Evolutionary conservation across 2,888 invertebrate genomes (phyloP).

Genomic region (Sclerodermus sp.): DNA sequence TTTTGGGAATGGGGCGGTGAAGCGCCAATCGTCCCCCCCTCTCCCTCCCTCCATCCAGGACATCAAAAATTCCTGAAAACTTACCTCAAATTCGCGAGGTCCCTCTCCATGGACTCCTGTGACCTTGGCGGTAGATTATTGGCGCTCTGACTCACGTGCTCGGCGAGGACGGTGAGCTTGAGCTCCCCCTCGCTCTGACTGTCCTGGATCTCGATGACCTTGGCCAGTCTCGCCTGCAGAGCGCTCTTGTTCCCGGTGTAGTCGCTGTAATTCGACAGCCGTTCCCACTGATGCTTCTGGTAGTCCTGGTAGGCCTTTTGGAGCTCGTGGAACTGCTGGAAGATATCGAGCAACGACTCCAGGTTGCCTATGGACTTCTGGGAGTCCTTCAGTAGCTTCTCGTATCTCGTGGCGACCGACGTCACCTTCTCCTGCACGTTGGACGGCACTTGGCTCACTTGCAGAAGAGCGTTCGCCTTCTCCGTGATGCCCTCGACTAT

Average conservation of each 20-base stretch:
- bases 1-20: too few species aligned
- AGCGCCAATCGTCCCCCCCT: too few species aligned
- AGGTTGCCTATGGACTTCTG: slow-evolving; percentile 71
- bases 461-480: slow-evolving; percentile 74
- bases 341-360: slow-evolving; percentile 76
- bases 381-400: slow-evolving; percentile 69
- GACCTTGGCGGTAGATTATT: slow-evolving; percentile 77
- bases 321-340: slow-evolving; percentile 83
- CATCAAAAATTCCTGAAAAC: too few species aligned
- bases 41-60: too few species aligned
- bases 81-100: slow-evolving; percentile 72
- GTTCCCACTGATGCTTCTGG: slow-evolving; percentile 89
- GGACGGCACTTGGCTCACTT: slow-evolving; percentile 60
- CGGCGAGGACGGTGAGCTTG: slow-evolving; percentile 74
- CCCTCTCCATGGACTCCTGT: slow-evolving; percentile 82
- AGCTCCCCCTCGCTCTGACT: slow-evolving; percentile 76
- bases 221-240: slow-evolving; percentile 78
- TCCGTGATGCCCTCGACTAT: slow-evolving; percentile 88
- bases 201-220: slow-evolving; percentile 79
- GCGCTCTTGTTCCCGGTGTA: slow-evolving; percentile 84
- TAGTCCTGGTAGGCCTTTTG: slow-evolving; percentile 87
- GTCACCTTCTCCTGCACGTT: slow-evolving; percentile 72
- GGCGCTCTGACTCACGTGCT: slow-evolving; percentile 72
- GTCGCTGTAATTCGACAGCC: slow-evolving; percentile 79
- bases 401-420: slow-evolving; percentile 77